These are phyloP conservation scores for Periophthalmus magnuspinnatus DNA, from an alignment of 2,797 vertebrate species.

Conservation along the genomic window DNA sequence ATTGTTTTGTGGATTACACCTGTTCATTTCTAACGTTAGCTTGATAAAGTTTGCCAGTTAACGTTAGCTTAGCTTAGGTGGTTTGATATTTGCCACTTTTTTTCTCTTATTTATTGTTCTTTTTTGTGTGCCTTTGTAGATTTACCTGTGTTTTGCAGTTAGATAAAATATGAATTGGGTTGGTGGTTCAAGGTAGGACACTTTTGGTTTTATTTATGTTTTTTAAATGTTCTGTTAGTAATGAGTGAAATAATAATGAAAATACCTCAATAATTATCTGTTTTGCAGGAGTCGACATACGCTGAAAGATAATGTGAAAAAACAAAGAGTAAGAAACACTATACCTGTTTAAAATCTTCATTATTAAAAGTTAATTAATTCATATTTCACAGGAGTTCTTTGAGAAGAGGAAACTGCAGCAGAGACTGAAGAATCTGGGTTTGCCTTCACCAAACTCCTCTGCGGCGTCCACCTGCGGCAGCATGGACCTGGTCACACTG, in stretches of 20 bases:
- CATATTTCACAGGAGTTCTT: conserved; percentile 73
- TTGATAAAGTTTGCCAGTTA: no score
- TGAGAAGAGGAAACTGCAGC: conserved; percentile 74
- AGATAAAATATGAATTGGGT: conserved; percentile 78
- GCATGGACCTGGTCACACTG: conserved; percentile 88
- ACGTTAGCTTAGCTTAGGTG: background rate
- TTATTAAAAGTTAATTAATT: background rate
- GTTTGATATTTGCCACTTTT: background rate
- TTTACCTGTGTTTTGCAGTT: background rate
- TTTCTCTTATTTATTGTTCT: background rate
- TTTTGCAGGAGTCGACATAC: conserved; percentile 69
- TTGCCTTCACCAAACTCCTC: conserved; percentile 36
- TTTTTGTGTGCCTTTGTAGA: background rate
- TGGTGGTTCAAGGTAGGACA: conserved; percentile 77
- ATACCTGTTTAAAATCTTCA: no score
- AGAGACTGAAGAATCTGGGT: conserved; percentile 51
- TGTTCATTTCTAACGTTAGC: background rate
- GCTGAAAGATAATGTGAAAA: conserved; percentile 69
- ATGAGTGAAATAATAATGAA: no score
- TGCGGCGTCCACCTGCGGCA: conserved; percentile 63
- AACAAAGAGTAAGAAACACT: conserved; percentile 69
- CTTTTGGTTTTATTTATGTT: background rate
- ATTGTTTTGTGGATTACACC: no score
- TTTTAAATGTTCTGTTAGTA: background rate
- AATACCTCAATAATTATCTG: background rate